Conservation (phyloP, 2,888 invertebrate genomes). For the Drosophila rubida region DNA sequence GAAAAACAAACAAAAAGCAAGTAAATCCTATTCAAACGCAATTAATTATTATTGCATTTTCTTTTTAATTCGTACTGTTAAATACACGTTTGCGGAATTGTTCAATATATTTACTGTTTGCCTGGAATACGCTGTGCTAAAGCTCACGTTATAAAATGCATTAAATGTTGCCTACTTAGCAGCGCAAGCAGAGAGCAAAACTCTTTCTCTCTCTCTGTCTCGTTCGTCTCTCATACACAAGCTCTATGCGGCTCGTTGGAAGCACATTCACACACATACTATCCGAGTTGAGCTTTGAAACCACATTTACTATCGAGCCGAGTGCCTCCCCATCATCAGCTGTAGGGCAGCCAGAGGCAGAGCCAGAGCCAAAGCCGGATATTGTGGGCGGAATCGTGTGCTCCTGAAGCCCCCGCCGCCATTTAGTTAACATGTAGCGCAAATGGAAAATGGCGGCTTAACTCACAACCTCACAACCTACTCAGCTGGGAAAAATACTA, state of each 20-base stretch:
- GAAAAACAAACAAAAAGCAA: background rate
- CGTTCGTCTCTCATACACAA: background rate
- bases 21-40: background rate
- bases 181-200: background rate
- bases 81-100: no score
- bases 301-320: slow-evolving; percentile 12
- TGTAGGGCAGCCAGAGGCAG: slow-evolving; percentile 31
- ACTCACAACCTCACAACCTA: slow-evolving; percentile 26
- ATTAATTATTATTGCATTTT: background rate
- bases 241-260: slow-evolving; percentile 22
- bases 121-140: slow-evolving; percentile 22
- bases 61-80: no score
- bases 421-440: slow-evolving; percentile 29
- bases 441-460: slow-evolving; percentile 61
- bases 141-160: slow-evolving; percentile 8
- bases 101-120: background rate
- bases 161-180: slow-evolving; percentile 18
- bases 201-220: background rate
- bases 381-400: slow-evolving; percentile 21
- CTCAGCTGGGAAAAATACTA: slow-evolving; percentile 72
- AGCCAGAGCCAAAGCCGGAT: slow-evolving; percentile 33
- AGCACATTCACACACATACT: slow-evolving; percentile 3
- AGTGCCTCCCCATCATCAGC: slow-evolving; percentile 44
- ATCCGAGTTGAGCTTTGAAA: slow-evolving; percentile 9
- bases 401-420: slow-evolving; percentile 24